phyloP scores from a whole-genome alignment of 2,888 invertebrate genomes.

The Meloe dianella region DNA sequence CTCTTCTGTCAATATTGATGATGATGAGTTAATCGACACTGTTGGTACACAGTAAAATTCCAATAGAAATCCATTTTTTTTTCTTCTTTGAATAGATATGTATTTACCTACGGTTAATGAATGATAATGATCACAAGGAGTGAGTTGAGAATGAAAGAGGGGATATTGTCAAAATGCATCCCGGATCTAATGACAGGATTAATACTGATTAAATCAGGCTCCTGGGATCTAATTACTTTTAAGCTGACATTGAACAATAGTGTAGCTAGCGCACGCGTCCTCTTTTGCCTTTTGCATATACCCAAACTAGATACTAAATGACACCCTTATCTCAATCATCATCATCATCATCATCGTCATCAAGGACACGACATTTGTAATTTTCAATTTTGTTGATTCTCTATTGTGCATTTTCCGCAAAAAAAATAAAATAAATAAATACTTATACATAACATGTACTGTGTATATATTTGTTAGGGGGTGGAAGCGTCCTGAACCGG shows the following conservation, averaged over 20 bases:
- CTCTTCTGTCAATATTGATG: constrained; percentile 30
- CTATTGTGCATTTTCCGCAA: not conserved
- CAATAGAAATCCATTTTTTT: too few relatives aligned
- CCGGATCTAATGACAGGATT: constrained; percentile 45
- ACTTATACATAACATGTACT: not conserved
- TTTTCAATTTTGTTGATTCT: not conserved
- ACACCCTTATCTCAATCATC: not conserved
- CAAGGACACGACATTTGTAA: too few relatives aligned
- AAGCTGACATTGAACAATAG: constrained; percentile 39
- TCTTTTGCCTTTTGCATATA: constrained; percentile 14
- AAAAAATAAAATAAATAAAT: not conserved
- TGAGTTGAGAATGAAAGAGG: not conserved
- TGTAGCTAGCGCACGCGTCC: constrained; percentile 28
- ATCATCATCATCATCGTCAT: not conserved
- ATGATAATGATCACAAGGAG: not conserved
- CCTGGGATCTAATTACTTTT: constrained; percentile 45
- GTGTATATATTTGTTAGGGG: constrained; percentile 11
- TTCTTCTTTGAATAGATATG: not conserved
- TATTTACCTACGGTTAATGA: not conserved
- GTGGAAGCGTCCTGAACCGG: constrained; percentile 25
- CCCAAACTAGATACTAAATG: not conserved
- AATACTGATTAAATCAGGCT: constrained; percentile 48
- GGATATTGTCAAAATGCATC: constrained; percentile 24
- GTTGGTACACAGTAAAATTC: too few relatives aligned
- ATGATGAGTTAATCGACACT: constrained; percentile 28